Evolutionary conservation across 2,113 vertebrate genomes (phyloP).

Genomic region (Cisticola juncidis): DNA sequence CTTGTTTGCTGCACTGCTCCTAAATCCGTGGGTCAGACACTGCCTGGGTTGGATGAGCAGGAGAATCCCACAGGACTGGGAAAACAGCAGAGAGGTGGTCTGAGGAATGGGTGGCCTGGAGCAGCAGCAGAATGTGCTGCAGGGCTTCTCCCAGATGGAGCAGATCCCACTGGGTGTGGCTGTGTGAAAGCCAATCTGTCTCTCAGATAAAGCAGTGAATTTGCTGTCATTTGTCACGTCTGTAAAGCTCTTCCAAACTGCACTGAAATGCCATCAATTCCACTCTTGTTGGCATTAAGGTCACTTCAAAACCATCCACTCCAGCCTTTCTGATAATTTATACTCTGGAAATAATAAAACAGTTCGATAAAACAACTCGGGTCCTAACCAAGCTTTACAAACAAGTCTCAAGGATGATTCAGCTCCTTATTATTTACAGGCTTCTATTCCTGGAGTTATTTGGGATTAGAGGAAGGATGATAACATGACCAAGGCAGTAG

Average conservation of each 20-base stretch:
- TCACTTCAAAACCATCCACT: neutral
- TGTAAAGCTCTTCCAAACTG: neutral
- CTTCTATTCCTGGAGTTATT: constrained; percentile 35
- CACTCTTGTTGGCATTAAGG: neutral
- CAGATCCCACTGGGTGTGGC: neutral
- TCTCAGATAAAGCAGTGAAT: neutral
- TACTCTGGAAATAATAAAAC: neutral
- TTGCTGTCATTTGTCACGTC: neutral
- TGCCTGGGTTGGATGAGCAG: neutral
- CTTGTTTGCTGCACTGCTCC: neutral
- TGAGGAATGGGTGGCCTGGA: neutral
- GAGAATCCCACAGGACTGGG: neutral
- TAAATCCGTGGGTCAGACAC: neutral
- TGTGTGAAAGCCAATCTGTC: neutral
- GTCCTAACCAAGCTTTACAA: neutral
- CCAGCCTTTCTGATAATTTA: neutral
- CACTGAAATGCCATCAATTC: neutral
- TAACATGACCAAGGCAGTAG: neutral
- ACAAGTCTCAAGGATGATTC: neutral
- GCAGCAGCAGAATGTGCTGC: neutral
- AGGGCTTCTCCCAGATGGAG: neutral
- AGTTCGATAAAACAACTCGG: neutral
- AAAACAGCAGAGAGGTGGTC: neutral
- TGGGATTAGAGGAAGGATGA: neutral
- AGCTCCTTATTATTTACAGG: constrained; percentile 44